Conservation (phyloP, 2,797 vertebrate species). For the Chromis chromis region DNA sequence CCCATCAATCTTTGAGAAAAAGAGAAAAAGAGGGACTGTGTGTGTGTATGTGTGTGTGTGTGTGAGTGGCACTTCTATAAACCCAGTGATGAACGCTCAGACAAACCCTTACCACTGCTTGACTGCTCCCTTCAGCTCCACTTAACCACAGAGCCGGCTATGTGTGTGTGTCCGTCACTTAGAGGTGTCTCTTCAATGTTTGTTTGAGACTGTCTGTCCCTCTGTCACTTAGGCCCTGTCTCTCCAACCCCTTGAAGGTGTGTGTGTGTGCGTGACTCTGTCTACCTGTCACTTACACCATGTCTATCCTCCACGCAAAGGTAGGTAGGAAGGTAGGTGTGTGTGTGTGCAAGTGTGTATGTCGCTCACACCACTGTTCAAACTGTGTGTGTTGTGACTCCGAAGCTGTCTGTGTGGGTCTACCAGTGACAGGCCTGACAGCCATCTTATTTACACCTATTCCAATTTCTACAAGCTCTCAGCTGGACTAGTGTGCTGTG, state of each 20-base stretch:
- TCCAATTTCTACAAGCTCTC: constrained; percentile 78
- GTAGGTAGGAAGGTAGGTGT: constrained; percentile 44
- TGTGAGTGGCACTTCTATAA: constrained; percentile 97
- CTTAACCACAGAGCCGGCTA: constrained; percentile 81
- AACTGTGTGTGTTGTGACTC: constrained; percentile 40
- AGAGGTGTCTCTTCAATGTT: constrained; percentile 72
- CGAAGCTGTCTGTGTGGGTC: constrained; percentile 63
- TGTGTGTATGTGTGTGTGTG: constrained; percentile 45
- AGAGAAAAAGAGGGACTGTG: constrained; percentile 13
- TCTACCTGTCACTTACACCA: constrained; percentile 72
- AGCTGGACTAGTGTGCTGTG: constrained; percentile 63
- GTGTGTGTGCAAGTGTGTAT: constrained; percentile 42
- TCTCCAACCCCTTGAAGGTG: constrained; percentile 59
- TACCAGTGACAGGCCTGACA: constrained; percentile 77
- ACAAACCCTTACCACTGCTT: constrained; percentile 94
- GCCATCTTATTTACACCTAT: constrained; percentile 83
- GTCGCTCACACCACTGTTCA: constrained; percentile 51
- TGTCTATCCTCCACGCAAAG: constrained; percentile 54
- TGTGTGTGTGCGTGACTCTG: constrained; percentile 44
- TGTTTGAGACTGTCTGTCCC: constrained; percentile 77
- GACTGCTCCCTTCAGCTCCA: constrained; percentile 93
- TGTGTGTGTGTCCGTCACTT: constrained; percentile 71
- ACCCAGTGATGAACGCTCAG: constrained; percentile 95
- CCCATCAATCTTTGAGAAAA: constrained; percentile 65
- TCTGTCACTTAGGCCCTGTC: constrained; percentile 77